These are phyloP conservation scores for Sipha flava DNA, from an alignment of 1,140 invertebrate genomes.

Conservation along the genomic window DNA sequence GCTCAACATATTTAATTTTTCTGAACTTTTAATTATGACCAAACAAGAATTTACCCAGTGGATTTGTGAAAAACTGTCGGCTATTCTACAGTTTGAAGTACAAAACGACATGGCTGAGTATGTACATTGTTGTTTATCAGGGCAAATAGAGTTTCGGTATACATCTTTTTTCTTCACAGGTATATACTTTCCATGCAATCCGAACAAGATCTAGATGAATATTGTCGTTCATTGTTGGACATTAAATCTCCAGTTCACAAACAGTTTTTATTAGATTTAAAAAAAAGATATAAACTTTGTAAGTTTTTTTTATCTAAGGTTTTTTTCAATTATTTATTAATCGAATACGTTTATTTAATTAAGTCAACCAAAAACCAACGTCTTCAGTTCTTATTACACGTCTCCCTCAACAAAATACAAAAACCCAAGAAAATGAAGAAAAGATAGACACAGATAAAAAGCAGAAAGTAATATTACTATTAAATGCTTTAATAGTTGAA, in stretches of 20 bases:
- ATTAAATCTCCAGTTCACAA: conserved; percentile 55
- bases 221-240: conserved; percentile 58
- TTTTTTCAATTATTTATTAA: neutral
- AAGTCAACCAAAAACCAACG: conserved; percentile 1
- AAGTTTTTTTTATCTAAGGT: conserved; percentile 23
- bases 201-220: conserved; percentile 58
- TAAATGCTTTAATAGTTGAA: neutral
- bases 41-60: conserved; percentile 42
- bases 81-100: conserved; percentile 54
- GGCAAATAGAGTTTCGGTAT: neutral
- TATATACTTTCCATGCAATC: conserved; percentile 56
- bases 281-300: conserved; percentile 29
- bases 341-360: neutral
- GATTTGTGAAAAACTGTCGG: conserved; percentile 50
- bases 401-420: neutral
- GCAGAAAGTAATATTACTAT: neutral
- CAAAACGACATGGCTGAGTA: conserved; percentile 57
- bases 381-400: neutral
- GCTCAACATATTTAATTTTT: too few relatives aligned
- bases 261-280: conserved; percentile 54
- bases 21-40: neutral
- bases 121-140: conserved; percentile 36
- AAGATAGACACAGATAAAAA: neutral
- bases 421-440: neutral
- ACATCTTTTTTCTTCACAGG: conserved; percentile 41